Base-by-base conservation (phyloP, 2,888 invertebrate species). In the Lithophane ornitopus region DNA sequence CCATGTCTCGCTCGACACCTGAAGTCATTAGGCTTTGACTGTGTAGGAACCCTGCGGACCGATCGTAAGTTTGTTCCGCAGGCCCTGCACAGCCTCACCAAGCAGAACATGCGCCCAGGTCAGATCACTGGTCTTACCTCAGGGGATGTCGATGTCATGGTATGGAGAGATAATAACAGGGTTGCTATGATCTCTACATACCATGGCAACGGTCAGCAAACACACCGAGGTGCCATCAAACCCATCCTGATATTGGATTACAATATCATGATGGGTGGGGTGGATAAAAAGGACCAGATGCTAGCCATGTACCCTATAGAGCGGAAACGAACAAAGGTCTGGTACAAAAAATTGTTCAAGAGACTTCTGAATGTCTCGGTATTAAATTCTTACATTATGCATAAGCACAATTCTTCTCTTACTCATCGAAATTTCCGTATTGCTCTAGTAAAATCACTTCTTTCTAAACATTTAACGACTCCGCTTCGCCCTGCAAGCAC, bases 161-260 rank as follows among this genome's bases (percentile, higher is more conserved):
- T 67, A 39, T 67, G 66, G 66, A 67, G 52, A n/a, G 22, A 67
- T 8, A 14, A 14, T 14, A n/a, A 22, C 14, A 39, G 34, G 34
- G 34, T 67, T 3, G 19, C 52, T 52, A 66, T 52, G 66, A 39
- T 67, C n/a, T 67, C 66, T 34, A 67, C 66, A n/a, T 67, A 67
- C 66, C 66, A 67, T 67, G 66, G 66, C 28, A 67, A n/a, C 34
- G n/a, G 14, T 14, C 34, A 14, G 22, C 46, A 46, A 46, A 22
- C 3, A 22, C 28, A 3, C 19, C 14, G 9, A 22, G 52, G 22
- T 0, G 9, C 52, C 52, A 67, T 16, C 66, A 34, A 39, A 67
- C 66, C 66, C 66, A 39, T 16, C 22, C 34, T 52, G 52, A 28
- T 65, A 28, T 7, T 3, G 6, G 61, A 19, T 16, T 26, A 58